These are phyloP conservation scores for Acrobasis suavella DNA, from an alignment of 2,888 invertebrate species.

Conservation along the genomic window DNA sequence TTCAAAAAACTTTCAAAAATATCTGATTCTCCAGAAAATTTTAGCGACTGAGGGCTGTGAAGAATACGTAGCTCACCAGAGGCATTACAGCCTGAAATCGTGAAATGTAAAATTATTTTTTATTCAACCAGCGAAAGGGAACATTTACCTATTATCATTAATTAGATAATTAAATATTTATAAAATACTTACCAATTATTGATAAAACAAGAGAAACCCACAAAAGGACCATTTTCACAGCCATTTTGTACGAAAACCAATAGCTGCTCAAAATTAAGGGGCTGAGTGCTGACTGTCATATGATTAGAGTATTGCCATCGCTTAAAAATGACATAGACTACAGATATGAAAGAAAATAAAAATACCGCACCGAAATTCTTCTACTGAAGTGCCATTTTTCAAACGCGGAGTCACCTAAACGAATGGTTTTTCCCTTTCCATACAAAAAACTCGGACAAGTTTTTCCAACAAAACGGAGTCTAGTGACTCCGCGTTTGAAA, in stretches of 20 bases:
- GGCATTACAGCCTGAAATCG: slow-evolving; percentile 74
- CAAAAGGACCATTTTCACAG: slow-evolving; percentile 65
- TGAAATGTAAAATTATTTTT: background rate
- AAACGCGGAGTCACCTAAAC: too few species aligned
- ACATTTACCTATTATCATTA: background rate
- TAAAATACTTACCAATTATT: slow-evolving; percentile 61
- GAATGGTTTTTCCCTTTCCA: too few species aligned
- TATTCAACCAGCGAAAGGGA: too few species aligned
- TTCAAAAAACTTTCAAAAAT: slow-evolving; percentile 84
- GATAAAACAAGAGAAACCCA: slow-evolving; percentile 62
- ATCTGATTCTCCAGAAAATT: slow-evolving; percentile 85
- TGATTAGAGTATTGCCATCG: slow-evolving; percentile 64
- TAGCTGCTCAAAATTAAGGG: too few species aligned
- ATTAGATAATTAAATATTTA: slow-evolving; percentile 4
- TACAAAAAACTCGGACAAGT: too few species aligned
- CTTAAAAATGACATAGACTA: background rate
- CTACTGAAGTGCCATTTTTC: too few species aligned
- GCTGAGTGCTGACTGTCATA: slow-evolving; percentile 63
- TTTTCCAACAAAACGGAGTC: too few species aligned
- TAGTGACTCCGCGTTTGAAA: too few species aligned
- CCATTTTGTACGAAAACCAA: slow-evolving; percentile 68
- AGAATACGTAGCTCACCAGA: slow-evolving; percentile 87
- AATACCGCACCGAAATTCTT: too few species aligned
- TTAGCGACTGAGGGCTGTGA: slow-evolving; percentile 85
- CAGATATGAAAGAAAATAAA: too few species aligned